Evolutionary conservation across 2,797 vertebrate genomes (phyloP).

Genomic region (Glossophaga mutica): DNA sequence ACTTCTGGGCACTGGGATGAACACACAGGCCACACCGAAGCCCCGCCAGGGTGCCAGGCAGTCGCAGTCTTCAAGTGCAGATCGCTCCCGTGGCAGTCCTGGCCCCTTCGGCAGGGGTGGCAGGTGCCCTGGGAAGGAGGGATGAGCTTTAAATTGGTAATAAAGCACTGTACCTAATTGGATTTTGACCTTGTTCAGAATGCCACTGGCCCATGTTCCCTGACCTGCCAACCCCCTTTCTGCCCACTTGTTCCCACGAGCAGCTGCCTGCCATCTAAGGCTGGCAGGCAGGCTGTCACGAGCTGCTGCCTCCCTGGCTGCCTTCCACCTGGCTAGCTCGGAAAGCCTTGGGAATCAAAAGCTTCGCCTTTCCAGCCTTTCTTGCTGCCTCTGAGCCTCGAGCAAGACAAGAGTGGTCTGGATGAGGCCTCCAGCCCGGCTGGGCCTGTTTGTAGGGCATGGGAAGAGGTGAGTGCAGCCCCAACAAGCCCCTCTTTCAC

Average conservation of each 20-base stretch:
- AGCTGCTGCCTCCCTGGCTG: slow-evolving; percentile 75
- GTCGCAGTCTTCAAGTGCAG: not conserved
- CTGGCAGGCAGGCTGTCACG: slow-evolving; percentile 23
- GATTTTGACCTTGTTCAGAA: slow-evolving; percentile 27
- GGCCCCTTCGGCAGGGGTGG: not conserved
- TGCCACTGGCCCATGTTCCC: not conserved
- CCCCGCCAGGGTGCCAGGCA: not conserved
- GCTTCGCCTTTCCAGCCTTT: not conserved
- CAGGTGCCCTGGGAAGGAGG: slow-evolving; percentile 45
- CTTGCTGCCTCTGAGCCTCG: not conserved
- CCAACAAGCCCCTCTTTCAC: not conserved
- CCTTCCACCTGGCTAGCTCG: slow-evolving; percentile 72
- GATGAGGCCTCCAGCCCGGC: fast-evolving
- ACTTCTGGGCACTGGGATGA: not conserved
- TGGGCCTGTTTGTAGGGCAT: not conserved
- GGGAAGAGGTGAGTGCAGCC: not conserved
- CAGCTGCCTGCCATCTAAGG: not conserved
- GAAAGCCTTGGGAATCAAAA: slow-evolving; percentile 51
- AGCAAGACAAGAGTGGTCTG: not conserved
- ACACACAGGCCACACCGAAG: not conserved
- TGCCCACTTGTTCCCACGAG: not conserved
- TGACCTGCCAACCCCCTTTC: not conserved
- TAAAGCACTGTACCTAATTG: slow-evolving; percentile 58
- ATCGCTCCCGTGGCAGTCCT: not conserved
- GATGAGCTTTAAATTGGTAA: slow-evolving; percentile 65